Conservation (phyloP, 2,888 invertebrate genomes). For the Criorhina ranunculi region DNA sequence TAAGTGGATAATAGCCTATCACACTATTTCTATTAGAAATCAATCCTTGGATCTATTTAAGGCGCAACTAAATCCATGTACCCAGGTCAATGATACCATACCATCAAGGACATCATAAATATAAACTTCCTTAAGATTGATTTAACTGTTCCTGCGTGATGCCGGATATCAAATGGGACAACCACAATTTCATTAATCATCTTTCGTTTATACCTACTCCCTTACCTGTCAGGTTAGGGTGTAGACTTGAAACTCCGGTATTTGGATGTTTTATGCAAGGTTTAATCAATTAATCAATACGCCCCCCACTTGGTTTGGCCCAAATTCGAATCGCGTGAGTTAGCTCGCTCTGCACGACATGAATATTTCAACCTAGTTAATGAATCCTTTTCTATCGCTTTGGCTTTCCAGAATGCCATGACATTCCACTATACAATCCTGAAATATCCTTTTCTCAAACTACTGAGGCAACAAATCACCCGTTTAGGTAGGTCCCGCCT, state of each 20-base stretch:
- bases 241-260: conserved; percentile 3
- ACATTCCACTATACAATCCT: conserved; percentile 33
- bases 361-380: conserved; percentile 58
- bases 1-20: neutral
- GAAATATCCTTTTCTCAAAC: conserved; percentile 14
- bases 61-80: neutral
- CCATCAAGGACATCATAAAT: neutral
- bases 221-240: neutral
- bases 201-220: conserved; percentile 1
- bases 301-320: conserved; percentile 55
- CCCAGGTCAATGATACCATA: neutral
- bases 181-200: conserved; percentile 29
- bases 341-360: conserved; percentile 37
- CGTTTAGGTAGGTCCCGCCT: conserved; percentile 51
- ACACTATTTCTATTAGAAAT: neutral
- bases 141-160: conserved; percentile 33
- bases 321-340: conserved; percentile 66
- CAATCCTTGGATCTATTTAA: neutral
- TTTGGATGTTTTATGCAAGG: conserved; percentile 36
- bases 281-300: conserved; percentile 75
- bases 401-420: conserved; percentile 20
- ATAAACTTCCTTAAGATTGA: conserved; percentile 4
- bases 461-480: conserved; percentile 46
- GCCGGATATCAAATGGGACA: conserved; percentile 19
- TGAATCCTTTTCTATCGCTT: conserved; percentile 53